These are phyloP conservation scores for human DNA, from an alignment of 2,113 vertebrate species.

Conservation along the genomic window DNA sequence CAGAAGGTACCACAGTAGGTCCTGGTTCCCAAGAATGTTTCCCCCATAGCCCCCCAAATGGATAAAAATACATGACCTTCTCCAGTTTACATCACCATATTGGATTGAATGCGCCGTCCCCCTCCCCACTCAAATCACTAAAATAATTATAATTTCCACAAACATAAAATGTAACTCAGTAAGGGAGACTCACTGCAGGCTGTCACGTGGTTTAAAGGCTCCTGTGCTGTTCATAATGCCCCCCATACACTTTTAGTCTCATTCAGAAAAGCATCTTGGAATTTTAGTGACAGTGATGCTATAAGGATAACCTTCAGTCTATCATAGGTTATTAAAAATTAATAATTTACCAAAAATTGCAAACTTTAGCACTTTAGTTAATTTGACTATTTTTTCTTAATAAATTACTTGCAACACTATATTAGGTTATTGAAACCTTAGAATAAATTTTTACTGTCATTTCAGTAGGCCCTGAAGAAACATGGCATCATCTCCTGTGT, in stretches of 20 bases:
- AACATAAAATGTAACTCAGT: background rate
- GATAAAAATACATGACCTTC: background rate
- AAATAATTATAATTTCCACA: background rate
- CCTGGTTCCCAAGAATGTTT: background rate
- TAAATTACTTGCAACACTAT: background rate
- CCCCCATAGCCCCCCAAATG: background rate
- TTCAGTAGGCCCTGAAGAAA: background rate
- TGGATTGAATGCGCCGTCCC: background rate
- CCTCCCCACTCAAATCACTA: background rate
- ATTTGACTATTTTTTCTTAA: background rate
- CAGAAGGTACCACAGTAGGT: background rate
- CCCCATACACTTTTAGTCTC: background rate
- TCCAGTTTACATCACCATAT: background rate
- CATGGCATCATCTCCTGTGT: background rate
- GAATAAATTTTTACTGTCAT: background rate
- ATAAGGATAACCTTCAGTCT: background rate
- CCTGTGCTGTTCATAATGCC: background rate
- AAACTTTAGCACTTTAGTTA: background rate
- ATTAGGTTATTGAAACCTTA: background rate
- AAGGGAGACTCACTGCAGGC: background rate
- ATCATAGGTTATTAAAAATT: background rate
- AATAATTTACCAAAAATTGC: background rate
- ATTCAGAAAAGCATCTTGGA: background rate
- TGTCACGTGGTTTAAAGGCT: background rate
- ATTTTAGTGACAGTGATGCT: background rate